Evolutionary conservation across 2,888 invertebrate species (phyloP), one percentile per base, ranked within the genome.

Genomic region (Tillus elongatus): DNA sequence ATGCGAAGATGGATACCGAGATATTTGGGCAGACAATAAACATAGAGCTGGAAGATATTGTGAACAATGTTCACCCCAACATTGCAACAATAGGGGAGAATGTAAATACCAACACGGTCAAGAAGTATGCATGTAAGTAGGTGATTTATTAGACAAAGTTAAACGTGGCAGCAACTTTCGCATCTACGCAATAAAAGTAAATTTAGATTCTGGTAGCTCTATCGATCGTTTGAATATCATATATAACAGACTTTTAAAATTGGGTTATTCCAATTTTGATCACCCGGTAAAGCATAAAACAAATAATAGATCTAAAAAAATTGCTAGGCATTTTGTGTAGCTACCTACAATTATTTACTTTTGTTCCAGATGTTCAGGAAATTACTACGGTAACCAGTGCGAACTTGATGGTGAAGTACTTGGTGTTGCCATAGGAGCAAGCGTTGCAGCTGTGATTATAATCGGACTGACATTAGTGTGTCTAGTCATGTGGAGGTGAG

Each of bases 361-460:
- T 35, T 36, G 41, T 44, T 67, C 46, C 58, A 83, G 84, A 35
- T 91, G 91, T 53, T 70, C 79, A n/a, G 82, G 87, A 0, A 85
- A 83, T 45, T 90, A 87, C 64, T 91, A 90, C 61, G 92, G 92
- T 1, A 75, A 79, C 0, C 80, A 84, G 46, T 92, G 92, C 54
- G 90, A 91, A 62, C 79, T 91, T 35, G 92, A 92, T 60, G 91
- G 90, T 1, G 91, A 91, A 66, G 90, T 92, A 33, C 69, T 92
- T 12, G 90, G 87, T 0, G 91, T 91, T 13, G 89, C 91, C 0
- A 83, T 90, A 36, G 91, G 91, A 10, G 91, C 90, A 0, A 88
- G 88, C 0, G 78, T 91, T 1, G 85, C 86, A 1, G 92, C 92
- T 2, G 77, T 90, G 2, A 77, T 91, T 27, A 90, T 92, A 46